phyloP scores from a whole-genome alignment of 2,797 vertebrate genomes.

The Channa striata region DNA sequence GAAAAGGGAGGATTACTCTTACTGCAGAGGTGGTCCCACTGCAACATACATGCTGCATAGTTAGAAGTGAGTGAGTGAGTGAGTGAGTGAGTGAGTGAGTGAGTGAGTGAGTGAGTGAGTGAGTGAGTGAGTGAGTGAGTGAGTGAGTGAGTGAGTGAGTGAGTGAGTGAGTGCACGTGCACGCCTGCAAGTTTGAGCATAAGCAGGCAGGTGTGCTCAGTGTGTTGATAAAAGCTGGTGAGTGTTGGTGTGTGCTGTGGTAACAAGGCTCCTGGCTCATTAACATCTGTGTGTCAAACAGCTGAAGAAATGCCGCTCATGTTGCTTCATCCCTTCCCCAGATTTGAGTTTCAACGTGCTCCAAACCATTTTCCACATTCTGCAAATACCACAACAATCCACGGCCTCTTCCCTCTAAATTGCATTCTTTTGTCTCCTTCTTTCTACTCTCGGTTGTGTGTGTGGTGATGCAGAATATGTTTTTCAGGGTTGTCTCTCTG shows the following conservation, averaged over 20 bases:
- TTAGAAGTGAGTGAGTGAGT: constrained; percentile 50
- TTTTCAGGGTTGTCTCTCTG: constrained; percentile 9
- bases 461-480: constrained; percentile 31
- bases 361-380: constrained; percentile 68
- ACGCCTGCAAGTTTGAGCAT: constrained; percentile 24
- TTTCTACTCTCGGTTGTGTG: constrained; percentile 35
- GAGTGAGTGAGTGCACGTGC: constrained; percentile 4
- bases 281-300: constrained; percentile 67
- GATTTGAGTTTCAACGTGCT: constrained; percentile 71
- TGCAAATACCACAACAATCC: constrained; percentile 67
- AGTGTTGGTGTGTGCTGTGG: constrained; percentile 39
- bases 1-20: constrained; percentile 58
- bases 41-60: constrained; percentile 72
- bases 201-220: constrained; percentile 54
- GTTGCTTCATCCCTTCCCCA: constrained; percentile 59
- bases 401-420: constrained; percentile 11
- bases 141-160: constrained; percentile 28
- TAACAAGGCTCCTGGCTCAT: constrained; percentile 58
- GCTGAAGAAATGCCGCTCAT: constrained; percentile 58
- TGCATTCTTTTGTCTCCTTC: constrained; percentile 47
- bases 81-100: constrained; percentile 11
- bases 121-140: constrained; percentile 45
- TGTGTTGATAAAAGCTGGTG: constrained; percentile 37
- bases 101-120: constrained; percentile 36
- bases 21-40: constrained; percentile 81